Base-by-base conservation (phyloP, 1,140 invertebrate genomes). In the Alviniconcha marisindica region DNA sequence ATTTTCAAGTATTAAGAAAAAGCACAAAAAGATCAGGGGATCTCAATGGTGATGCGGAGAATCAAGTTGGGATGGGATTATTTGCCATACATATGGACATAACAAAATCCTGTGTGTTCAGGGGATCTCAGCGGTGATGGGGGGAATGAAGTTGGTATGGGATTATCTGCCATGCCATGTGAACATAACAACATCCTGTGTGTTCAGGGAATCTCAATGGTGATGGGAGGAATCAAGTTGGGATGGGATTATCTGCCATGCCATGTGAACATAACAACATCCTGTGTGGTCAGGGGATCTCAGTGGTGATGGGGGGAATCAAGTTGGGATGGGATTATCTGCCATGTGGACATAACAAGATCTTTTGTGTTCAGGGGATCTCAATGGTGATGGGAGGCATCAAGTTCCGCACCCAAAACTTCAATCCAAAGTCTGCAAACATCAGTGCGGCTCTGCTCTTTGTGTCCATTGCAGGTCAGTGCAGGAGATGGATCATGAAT, bases 191-290 rank as follows among this genome's bases (percentile, higher is more conserved):
- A n/a, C n/a, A n/a, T n/a, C n/a, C n/a, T n/a, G n/a, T n/a, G n/a
- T n/a, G n/a, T n/a, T n/a, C n/a, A 91, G 89, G 91, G 91, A 21
- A 81, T 92, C 54, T 90, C 90, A 77, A 92, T 92, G 91, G 86
- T 92, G 14, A 82, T 91, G 76, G 91, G 91, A 56, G 91, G 91
- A 15, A 82, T 92, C 0, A 92, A 91, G 71, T 90, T 88, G n/a
- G n/a, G n/a, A n/a, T n/a, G n/a, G n/a, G n/a, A n/a, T n/a, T n/a
- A n/a, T n/a, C n/a, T n/a, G n/a, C n/a, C n/a, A n/a, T n/a, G n/a
- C n/a, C n/a, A n/a, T n/a, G n/a, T n/a, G n/a, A n/a, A n/a, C n/a
- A n/a, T n/a, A n/a, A n/a, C n/a, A n/a, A n/a, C n/a, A n/a, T n/a
- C n/a, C n/a, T n/a, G n/a, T n/a, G n/a, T n/a, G 56, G 84, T 54